Evolutionary conservation across 1,140 invertebrate species (phyloP), one percentile per base, ranked within the genome.

Genomic region (Lepidurus packardi): DNA sequence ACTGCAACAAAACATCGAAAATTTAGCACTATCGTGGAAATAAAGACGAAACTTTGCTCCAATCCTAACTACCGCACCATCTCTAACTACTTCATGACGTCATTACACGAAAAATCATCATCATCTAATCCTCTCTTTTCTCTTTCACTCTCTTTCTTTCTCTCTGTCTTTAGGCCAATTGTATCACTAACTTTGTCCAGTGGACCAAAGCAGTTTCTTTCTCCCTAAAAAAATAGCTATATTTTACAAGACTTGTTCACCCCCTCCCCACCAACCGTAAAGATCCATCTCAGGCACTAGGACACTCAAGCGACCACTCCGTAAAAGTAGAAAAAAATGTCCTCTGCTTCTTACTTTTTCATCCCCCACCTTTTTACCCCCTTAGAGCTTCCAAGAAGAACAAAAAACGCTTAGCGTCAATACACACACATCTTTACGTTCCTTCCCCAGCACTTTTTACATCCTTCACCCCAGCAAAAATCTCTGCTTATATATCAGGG

Each of bases 271-370:
- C 53, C 53, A 34, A 34, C 53, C 53, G 21, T 65, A 65, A 65
- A 65, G 53, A 65, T 65, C 53, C 21, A 65, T 4, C 34, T 4
- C 4, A 34, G 34, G 53, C 53, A n/a, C 16, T 65, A 65, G 53
- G 13, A 65, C 53, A 65, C 53, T 65, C 53, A 65, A 65, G 53
- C 21, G 53, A 65, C 53, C 53, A 65, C 53, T 65, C 53, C 53
- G 53, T 65, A 65, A 65, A 34, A 34, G 34, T 34, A n/a, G 21
- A 65, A n/a, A 65, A 65, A 65, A 65, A 0, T 21, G 6, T 9
- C 21, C 53, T 65, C 7, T 21, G 53, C 53, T n/a, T 65, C 53
- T 65, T 65, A 65, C 53, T 65, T 65, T 65, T 65, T 65, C 21
- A 13, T 16, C 21, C 16, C 53, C 21, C 53, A 7, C 21, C 53